Conservation (phyloP, 2,888 invertebrate genomes). For the Andrena trimmerana region DNA sequence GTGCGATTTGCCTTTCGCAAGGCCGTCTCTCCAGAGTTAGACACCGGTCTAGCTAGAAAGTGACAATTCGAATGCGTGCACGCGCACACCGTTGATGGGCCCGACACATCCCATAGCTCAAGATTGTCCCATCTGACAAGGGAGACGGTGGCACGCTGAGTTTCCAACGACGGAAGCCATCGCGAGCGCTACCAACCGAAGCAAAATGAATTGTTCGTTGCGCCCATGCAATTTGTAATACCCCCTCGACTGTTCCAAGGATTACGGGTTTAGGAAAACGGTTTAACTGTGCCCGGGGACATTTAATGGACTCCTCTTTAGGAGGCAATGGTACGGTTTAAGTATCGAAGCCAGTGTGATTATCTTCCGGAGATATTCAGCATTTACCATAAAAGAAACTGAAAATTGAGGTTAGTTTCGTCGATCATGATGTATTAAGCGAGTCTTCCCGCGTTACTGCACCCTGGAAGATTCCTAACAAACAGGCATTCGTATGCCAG, state of each 20-base stretch:
- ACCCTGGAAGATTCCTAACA: not conserved
- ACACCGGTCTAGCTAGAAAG: constrained; percentile 39
- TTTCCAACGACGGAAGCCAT: not conserved
- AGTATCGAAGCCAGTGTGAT: not conserved
- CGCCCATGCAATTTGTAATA: not conserved
- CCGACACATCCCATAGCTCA: not conserved
- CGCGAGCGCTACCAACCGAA: not conserved
- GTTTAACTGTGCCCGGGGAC: not conserved
- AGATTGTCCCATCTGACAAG: constrained; percentile 2
- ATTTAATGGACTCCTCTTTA: not conserved
- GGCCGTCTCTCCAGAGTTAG: constrained; percentile 53
- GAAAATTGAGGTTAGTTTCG: not conserved
- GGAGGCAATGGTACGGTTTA: not conserved
- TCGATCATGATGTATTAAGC: constrained; percentile 1
- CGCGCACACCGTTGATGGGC: constrained; percentile 8
- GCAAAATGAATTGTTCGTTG: not conserved
- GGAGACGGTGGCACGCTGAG: not conserved
- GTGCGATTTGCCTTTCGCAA: constrained; percentile 63
- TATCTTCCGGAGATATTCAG: not conserved
- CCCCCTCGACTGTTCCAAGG: not conserved
- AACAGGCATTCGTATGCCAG: constrained; percentile 42
- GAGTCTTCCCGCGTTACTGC: not conserved
- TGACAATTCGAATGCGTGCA: constrained; percentile 21
- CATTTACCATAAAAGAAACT: not conserved
- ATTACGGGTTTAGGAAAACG: not conserved